Evolutionary conservation across 1,140 invertebrate species (phyloP).

Genomic region (Mesaphorura yosii): DNA sequence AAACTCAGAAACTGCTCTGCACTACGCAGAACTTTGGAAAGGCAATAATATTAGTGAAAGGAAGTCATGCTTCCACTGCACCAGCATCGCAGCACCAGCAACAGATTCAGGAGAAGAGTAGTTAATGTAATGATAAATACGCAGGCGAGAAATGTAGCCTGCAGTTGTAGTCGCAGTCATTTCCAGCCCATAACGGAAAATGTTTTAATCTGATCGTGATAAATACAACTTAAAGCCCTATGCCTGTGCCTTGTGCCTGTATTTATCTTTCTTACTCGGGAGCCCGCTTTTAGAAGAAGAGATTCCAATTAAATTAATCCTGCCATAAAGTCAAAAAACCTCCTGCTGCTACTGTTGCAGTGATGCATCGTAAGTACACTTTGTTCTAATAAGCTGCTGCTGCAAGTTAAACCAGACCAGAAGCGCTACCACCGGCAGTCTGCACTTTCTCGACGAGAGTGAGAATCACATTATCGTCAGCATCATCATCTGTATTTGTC

Average conservation of each 20-base stretch:
- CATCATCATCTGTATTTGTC: neutral
- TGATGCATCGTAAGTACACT: neutral
- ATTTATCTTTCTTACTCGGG: slow-evolving; percentile 23
- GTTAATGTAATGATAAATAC: neutral
- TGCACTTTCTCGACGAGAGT: slow-evolving; percentile 3
- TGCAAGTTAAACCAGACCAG: slow-evolving; percentile 1
- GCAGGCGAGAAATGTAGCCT: neutral
- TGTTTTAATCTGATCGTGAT: slow-evolving; percentile 29
- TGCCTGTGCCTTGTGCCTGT: too few relatives aligned
- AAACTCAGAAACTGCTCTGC: too few relatives aligned
- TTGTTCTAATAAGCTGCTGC: neutral
- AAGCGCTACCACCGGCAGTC: slow-evolving; percentile 21
- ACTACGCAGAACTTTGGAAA: neutral
- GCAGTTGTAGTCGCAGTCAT: neutral
- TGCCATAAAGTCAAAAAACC: slow-evolving; percentile 29
- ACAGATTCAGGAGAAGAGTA: neutral
- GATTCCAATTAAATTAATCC: slow-evolving; percentile 32
- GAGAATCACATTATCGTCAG: neutral
- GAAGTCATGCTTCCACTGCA: neutral
- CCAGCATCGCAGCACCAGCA: neutral
- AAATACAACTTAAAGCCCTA: slow-evolving; percentile 26
- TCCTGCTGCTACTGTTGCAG: slow-evolving; percentile 1
- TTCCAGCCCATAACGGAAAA: neutral
- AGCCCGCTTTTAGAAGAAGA: too few relatives aligned
- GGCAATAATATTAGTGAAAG: neutral